Evolutionary conservation across 1,140 invertebrate species (phyloP).

Genomic region (Drosophila guanche): DNA sequence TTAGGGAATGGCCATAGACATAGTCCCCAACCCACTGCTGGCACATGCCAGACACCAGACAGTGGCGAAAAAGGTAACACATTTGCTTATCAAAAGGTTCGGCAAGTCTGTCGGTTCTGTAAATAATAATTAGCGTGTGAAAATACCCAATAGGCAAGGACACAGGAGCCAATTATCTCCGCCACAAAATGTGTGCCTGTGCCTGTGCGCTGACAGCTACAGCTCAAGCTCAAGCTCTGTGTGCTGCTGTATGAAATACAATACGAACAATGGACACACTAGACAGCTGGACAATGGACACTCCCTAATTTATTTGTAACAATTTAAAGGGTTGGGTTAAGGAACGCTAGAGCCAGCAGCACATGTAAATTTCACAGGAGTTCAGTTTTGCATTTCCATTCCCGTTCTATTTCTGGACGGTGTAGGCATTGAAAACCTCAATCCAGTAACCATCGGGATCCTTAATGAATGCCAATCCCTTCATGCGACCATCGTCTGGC

Average conservation of each 20-base stretch:
- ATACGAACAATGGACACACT: constrained; percentile 4
- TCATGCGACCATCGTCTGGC: constrained; percentile 96
- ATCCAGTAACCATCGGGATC: constrained; percentile 99
- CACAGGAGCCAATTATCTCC: constrained; percentile 62
- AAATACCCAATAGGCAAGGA: constrained; percentile 64
- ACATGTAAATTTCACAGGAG: constrained; percentile 11
- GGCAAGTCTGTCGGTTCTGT: constrained; percentile 41
- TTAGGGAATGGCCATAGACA: constrained; percentile 50
- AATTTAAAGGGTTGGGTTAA: constrained; percentile 13
- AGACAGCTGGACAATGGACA: constrained; percentile 3
- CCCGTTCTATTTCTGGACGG: constrained; percentile 87
- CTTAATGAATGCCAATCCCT: constrained; percentile 95
- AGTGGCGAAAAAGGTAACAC: constrained; percentile 31
- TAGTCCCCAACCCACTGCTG: background rate
- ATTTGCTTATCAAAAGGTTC: constrained; percentile 60
- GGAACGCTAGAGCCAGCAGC: constrained; percentile 11
- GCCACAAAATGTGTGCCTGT: constrained; percentile 2
- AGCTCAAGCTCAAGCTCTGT: constrained; percentile 16
- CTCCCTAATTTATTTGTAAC: constrained; percentile 23
- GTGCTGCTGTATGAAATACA: constrained; percentile 4
- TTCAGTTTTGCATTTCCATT: constrained; percentile 11
- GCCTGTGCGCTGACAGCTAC: constrained; percentile 28
- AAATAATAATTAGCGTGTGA: constrained; percentile 80
- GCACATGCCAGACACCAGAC: constrained; percentile 2
- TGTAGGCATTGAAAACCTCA: constrained; percentile 92